Percentiles rank a stretch among this genome's conserved stretches.
Conservation (phyloP, 2,888 invertebrate genomes). For the Dioctria linearis region DNA sequence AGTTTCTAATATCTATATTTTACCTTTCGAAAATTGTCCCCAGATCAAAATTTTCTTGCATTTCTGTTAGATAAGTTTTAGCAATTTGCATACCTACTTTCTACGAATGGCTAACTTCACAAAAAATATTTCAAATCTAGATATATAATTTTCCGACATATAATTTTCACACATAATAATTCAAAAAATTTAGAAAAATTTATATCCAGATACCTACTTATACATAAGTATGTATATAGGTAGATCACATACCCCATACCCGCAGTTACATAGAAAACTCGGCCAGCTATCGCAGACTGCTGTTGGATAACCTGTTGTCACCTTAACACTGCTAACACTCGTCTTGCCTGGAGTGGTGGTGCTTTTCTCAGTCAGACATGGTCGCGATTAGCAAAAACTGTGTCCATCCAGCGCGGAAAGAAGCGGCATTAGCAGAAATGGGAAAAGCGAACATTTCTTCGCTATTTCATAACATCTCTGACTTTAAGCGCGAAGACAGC, state of each 20-base stretch:
- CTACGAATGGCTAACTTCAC: no score
- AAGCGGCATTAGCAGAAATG: constrained; percentile 55
- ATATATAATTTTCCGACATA: no score
- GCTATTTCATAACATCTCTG: constrained; percentile 55
- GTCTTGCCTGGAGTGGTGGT: background rate
- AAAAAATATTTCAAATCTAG: no score
- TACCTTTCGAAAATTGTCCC: no score
- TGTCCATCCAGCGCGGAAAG: constrained; percentile 39
- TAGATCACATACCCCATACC: background rate
- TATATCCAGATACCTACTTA: no score
- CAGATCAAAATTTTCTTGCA: no score
- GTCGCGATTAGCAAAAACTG: constrained; percentile 34
- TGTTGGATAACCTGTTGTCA: constrained; percentile 48
- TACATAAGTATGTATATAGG: background rate
- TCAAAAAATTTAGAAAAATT: no score
- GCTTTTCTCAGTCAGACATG: constrained; percentile 22
- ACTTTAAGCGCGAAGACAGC: constrained; percentile 55
- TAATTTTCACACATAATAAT: no score
- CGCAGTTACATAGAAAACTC: background rate
- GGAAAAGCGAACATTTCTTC: constrained; percentile 58
- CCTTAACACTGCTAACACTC: constrained; percentile 30
- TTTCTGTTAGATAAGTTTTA: no score
- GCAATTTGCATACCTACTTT: no score
- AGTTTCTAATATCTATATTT: no score
- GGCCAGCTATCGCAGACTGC: background rate